phyloP scores from a whole-genome alignment of 2,797 vertebrate genomes.

The Spheniscus humboldti region DNA sequence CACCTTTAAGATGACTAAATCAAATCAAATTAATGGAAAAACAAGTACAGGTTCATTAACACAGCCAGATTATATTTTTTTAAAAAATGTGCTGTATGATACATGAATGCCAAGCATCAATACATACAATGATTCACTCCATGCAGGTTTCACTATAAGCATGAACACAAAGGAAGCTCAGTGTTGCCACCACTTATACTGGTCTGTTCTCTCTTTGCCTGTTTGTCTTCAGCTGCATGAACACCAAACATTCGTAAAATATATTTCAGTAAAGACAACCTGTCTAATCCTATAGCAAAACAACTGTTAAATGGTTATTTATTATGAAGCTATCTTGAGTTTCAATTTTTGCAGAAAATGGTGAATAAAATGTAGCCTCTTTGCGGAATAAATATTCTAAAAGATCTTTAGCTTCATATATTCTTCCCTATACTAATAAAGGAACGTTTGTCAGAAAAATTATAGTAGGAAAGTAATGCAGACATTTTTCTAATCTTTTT shows the following conservation, averaged over 20 bases:
- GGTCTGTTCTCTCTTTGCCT: background rate
- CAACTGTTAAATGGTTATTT: background rate
- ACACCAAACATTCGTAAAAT: background rate
- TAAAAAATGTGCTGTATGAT: background rate
- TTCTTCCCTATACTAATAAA: background rate
- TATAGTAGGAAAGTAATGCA: background rate
- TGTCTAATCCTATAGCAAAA: background rate
- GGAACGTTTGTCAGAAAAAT: background rate
- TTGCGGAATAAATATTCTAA: background rate
- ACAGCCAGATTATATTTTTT: background rate
- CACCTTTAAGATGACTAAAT: background rate
- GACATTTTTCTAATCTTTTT: background rate
- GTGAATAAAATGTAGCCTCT: background rate
- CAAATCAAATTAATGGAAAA: background rate
- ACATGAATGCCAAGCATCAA: background rate
- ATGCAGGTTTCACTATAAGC: background rate
- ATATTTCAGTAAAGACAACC: background rate
- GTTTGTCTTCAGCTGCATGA: background rate
- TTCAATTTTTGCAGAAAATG: background rate
- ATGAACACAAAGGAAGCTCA: background rate
- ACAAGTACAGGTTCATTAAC: background rate
- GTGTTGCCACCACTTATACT: background rate
- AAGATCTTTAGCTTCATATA: background rate
- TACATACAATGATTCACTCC: background rate
- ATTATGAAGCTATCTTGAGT: background rate